phyloP scores from a whole-genome alignment of 2,797 vertebrate species.

The Onychomys arenicola region DNA sequence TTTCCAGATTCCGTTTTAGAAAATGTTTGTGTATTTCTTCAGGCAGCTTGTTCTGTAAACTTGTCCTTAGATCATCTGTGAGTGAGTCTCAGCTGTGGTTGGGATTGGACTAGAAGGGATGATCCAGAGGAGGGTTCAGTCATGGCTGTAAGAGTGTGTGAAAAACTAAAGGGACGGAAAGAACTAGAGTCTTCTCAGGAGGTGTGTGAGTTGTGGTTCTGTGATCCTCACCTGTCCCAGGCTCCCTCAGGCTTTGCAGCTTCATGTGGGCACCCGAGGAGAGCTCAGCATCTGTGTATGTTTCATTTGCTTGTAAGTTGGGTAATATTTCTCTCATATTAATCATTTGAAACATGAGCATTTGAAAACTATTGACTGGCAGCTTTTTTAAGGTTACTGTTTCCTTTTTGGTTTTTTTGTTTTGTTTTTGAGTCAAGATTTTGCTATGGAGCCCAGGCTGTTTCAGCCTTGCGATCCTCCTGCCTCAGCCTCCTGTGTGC shows the following conservation, averaged over 20 bases:
- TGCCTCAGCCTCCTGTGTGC: neutral
- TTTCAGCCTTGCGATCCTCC: neutral
- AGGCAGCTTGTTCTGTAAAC: neutral
- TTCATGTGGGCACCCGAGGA: neutral
- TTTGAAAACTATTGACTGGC: neutral
- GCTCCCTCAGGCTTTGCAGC: neutral
- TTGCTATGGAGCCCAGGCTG: neutral
- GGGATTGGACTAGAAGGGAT: neutral
- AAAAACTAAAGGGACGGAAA: neutral
- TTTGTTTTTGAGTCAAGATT: neutral
- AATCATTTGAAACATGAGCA: neutral
- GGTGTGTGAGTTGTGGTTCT: neutral
- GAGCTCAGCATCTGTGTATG: neutral
- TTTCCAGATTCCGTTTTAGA: constrained; percentile 10
- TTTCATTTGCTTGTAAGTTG: neutral
- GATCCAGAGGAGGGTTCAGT: neutral
- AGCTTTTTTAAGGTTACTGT: neutral
- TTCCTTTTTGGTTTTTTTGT: neutral
- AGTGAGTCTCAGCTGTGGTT: neutral
- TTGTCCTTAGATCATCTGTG: constrained; percentile 1
- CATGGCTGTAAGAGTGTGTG: neutral
- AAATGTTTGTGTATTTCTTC: neutral
- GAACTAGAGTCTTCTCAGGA: neutral
- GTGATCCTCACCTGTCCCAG: neutral
- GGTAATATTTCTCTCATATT: neutral